Percentiles rank a stretch among this genome's conserved stretches.
phyloP scores from a whole-genome alignment of 1,140 invertebrate species.

The Scaptomyza montana region DNA sequence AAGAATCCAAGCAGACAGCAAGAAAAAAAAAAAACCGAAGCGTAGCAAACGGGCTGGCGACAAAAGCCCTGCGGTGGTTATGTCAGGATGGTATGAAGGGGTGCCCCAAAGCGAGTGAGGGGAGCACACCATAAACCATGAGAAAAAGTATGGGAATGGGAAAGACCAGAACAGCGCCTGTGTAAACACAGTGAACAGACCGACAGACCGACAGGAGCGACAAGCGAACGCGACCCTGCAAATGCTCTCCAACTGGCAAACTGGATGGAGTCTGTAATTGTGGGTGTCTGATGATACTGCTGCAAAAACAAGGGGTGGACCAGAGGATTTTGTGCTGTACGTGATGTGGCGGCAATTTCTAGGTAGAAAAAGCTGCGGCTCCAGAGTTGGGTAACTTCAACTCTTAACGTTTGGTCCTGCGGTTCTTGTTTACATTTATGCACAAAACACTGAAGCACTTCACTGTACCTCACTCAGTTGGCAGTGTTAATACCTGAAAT shows the following conservation, averaged over 20 bases:
- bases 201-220: background rate
- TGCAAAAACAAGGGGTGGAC: background rate
- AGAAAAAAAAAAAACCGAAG: no score
- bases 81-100: conserved; percentile 26
- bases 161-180: conserved; percentile 22
- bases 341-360: conserved; percentile 31
- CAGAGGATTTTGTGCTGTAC: conserved; percentile 11
- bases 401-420: conserved; percentile 1
- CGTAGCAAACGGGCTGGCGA: conserved; percentile 33
- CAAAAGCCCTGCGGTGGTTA: conserved; percentile 51
- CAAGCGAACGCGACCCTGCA: no score
- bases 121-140: conserved; percentile 9
- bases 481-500: background rate
- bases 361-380: background rate
- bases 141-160: conserved; percentile 21
- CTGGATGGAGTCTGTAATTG: conserved; percentile 56
- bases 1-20: conserved; percentile 13
- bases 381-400: conserved; percentile 9
- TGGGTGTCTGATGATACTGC: conserved; percentile 57
- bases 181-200: conserved; percentile 23
- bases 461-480: background rate
- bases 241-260: background rate
- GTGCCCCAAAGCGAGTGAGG: background rate
- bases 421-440: conserved; percentile 15
- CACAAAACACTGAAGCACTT: background rate